A percentile compares a stretch with the other conserved stretches of the same genome.
Evolutionary conservation across 2,888 invertebrate genomes (phyloP).

Genomic region (Conistra vaccinii): DNA sequence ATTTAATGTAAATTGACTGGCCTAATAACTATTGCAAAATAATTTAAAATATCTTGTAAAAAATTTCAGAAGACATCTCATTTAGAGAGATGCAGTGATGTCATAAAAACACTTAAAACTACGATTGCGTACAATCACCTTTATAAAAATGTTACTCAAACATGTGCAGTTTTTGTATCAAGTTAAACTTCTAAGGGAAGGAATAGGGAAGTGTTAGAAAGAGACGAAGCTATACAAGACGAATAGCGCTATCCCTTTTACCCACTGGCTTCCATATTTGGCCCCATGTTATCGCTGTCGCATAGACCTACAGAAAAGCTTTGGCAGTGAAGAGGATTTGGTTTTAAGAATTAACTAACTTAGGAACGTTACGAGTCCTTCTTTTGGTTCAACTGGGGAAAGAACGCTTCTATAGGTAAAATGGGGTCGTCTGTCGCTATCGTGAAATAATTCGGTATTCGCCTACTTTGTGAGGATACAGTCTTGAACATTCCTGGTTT

Average conservation of each 20-base stretch:
- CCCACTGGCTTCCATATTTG: too few species aligned
- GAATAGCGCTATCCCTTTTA: too few species aligned
- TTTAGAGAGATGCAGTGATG: constrained; percentile 2
- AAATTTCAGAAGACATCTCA: constrained; percentile 1
- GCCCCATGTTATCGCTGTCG: constrained; percentile 23
- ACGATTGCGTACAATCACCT: constrained; percentile 22
- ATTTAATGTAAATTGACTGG: constrained; percentile 7
- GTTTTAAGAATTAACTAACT: constrained; percentile 76
- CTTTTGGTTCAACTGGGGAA: constrained; percentile 93
- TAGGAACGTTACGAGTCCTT: constrained; percentile 87
- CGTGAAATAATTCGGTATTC: constrained; percentile 93
- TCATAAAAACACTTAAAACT: constrained; percentile 31
- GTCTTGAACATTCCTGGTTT: constrained; percentile 94
- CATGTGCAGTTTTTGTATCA: constrained; percentile 46
- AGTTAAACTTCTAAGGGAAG: constrained; percentile 25
- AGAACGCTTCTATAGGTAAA: constrained; percentile 95
- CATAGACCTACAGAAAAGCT: constrained; percentile 73
- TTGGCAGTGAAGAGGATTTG: constrained; percentile 88
- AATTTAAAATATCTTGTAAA: constrained; percentile 8
- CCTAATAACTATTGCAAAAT: background rate
- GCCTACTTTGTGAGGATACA: constrained; percentile 91
- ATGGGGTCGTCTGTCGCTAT: constrained; percentile 95
- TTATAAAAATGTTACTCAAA: constrained; percentile 21
- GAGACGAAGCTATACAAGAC: background rate
- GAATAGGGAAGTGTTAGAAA: constrained; percentile 1